Evolutionary conservation across 1,140 invertebrate species (phyloP), one percentile per base, ranked within the genome.

Genomic region (Tetramorium simillimum): DNA sequence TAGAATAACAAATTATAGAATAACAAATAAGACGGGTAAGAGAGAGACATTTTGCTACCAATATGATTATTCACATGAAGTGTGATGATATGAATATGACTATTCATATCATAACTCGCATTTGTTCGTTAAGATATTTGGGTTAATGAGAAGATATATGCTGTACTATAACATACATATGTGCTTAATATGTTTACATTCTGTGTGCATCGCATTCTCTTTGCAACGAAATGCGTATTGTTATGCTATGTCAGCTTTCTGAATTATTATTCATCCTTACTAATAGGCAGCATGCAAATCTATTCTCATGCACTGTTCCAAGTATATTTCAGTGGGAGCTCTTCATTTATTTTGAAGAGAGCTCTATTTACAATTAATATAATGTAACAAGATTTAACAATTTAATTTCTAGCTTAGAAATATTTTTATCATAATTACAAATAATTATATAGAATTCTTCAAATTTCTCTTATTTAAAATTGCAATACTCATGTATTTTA

Each of bases 111-210:
- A 43, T 40, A 6, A 85, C 46, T 77, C 0, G 21, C 65, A 75
- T 91, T 89, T 87, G 76, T 88, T 91, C 82, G 81, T 85, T 69
- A 80, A 86, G 82, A 89, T 87, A 90, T 89, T 70, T 89, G 24
- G 73, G 73, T 90, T 81, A 69, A 86, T 53, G 28, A 62, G 24
- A 77, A 85, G 70, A 85, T 86, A 72, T 75, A 28, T n/a, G 33
- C 10, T 40, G 24, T 46, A 43, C 33, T 46, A 40, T 51, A 51
- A 14, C 21, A 16, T 63, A 56, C 33, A 46, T 40, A 40, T 49
- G 56, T 28, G 21, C 10, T 1, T 81, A 72, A 82, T 81, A 72
- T 37, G 33, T 33, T 33, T 33, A 53, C 49, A 85, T 85, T 85
- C 46, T 58, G 0, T 14, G 28, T n/a, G 33, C 43, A 3, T 62